phyloP scores from a whole-genome alignment of 2,113 vertebrate species.

The Procavia capensis region DNA sequence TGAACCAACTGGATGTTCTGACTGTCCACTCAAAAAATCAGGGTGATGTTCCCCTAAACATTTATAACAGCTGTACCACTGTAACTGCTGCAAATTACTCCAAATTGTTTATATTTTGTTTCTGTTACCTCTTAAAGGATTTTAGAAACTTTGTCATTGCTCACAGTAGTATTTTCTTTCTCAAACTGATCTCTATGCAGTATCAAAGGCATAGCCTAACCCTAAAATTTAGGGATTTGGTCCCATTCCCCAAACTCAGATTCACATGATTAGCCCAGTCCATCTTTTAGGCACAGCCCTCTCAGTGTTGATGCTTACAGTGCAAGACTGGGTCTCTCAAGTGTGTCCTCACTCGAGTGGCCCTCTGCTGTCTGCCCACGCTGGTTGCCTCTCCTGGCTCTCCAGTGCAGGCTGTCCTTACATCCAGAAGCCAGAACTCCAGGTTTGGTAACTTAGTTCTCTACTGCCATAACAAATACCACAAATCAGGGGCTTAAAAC shows the following conservation, averaged over 20 bases:
- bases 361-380: background rate
- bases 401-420: background rate
- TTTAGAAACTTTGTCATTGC: background rate
- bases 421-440: background rate
- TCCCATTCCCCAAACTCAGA: background rate
- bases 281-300: background rate
- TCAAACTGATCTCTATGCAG: background rate
- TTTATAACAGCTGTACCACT: background rate
- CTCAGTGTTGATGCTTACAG: background rate
- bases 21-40: conserved; percentile 14
- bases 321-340: background rate
- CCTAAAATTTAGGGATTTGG: background rate
- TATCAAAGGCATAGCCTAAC: background rate
- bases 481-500: background rate
- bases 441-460: background rate
- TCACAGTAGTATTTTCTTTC: background rate
- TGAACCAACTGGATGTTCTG: conserved; percentile 12
- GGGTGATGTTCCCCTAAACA: background rate
- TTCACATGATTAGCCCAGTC: rapidly evolving
- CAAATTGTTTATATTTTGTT: background rate
- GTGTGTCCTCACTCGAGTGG: background rate
- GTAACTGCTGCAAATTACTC: background rate
- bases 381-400: background rate
- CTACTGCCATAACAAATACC: background rate
- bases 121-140: background rate